Conservation (phyloP, 1,140 invertebrate genomes). For the Hesperophylax magnus region DNA sequence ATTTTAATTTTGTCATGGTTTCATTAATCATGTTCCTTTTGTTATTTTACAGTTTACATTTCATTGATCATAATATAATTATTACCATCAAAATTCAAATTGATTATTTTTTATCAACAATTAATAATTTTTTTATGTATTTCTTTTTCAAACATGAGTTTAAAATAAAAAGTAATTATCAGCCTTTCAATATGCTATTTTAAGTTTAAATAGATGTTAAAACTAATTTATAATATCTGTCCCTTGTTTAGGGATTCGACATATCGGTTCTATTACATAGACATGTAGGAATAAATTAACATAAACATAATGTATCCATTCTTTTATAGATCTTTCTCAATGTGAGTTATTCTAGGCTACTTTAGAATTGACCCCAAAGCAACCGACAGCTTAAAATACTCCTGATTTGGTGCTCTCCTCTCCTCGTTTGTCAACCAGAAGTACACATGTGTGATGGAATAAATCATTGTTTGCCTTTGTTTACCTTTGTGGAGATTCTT, state of each 20-base stretch:
- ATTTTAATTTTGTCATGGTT: slow-evolving; percentile 34
- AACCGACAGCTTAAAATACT: slow-evolving; percentile 29
- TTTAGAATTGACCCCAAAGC: slow-evolving; percentile 36
- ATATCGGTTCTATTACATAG: slow-evolving; percentile 58
- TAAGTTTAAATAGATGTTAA: slow-evolving; percentile 54
- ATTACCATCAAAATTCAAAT: slow-evolving; percentile 24
- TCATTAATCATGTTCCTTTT: slow-evolving; percentile 33
- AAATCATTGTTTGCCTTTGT: too few species aligned
- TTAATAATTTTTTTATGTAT: slow-evolving; percentile 26
- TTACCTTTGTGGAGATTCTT: too few species aligned
- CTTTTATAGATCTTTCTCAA: slow-evolving; percentile 55
- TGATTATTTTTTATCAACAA: slow-evolving; percentile 37
- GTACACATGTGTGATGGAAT: too few species aligned
- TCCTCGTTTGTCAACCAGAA: neutral
- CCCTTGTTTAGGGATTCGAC: slow-evolving; percentile 53
- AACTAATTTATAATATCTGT: slow-evolving; percentile 57
- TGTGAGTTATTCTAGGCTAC: slow-evolving; percentile 57
- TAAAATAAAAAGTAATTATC: neutral
- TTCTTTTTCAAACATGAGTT: slow-evolving; percentile 21
- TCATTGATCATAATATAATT: slow-evolving; percentile 17
- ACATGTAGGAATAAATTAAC: slow-evolving; percentile 54
- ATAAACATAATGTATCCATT: slow-evolving; percentile 55
- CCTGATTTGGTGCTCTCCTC: slow-evolving; percentile 21
- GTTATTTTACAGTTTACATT: slow-evolving; percentile 20
- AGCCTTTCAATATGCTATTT: slow-evolving; percentile 36